Percentiles rank a stretch among this genome's conserved stretches.
phyloP scores from a whole-genome alignment of 2,888 invertebrate species.

The Mystacides longicornis region DNA sequence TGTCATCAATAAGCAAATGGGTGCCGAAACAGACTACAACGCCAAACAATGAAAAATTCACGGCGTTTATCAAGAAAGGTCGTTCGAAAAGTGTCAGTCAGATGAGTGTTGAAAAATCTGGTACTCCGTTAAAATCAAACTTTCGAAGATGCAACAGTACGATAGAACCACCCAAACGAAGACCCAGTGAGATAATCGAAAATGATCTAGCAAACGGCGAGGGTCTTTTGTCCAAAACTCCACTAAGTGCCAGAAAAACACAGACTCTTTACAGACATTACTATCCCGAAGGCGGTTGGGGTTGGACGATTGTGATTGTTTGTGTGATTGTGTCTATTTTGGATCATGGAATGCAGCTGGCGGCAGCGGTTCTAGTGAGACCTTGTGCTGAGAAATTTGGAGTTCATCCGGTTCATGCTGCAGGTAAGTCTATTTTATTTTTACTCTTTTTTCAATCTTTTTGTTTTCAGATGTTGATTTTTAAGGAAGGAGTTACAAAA shows the following conservation, averaged over 20 bases:
- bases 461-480: no score
- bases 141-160: slow-evolving; percentile 25
- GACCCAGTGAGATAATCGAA: slow-evolving; percentile 22
- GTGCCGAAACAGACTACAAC: slow-evolving; percentile 24
- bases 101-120: slow-evolving; percentile 19
- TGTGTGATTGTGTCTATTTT: slow-evolving; percentile 66
- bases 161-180: slow-evolving; percentile 21
- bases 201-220: slow-evolving; percentile 17
- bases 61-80: slow-evolving; percentile 39
- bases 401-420: slow-evolving; percentile 22
- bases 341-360: slow-evolving; percentile 67
- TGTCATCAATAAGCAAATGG: slow-evolving; percentile 22
- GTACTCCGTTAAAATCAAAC: slow-evolving; percentile 11
- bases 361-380: slow-evolving; percentile 33
- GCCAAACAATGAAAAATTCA: slow-evolving; percentile 33
- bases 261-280: slow-evolving; percentile 65
- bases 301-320: slow-evolving; percentile 71
- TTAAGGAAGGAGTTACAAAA: no score
- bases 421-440: slow-evolving; percentile 19
- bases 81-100: slow-evolving; percentile 44
- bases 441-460: not conserved
- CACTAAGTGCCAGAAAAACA: slow-evolving; percentile 53
- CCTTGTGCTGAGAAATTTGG: slow-evolving; percentile 23
- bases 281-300: slow-evolving; percentile 87
- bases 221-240: slow-evolving; percentile 20